Evolutionary conservation across 2,113 vertebrate species (phyloP).

Genomic region (Microtus pennsylvanicus): DNA sequence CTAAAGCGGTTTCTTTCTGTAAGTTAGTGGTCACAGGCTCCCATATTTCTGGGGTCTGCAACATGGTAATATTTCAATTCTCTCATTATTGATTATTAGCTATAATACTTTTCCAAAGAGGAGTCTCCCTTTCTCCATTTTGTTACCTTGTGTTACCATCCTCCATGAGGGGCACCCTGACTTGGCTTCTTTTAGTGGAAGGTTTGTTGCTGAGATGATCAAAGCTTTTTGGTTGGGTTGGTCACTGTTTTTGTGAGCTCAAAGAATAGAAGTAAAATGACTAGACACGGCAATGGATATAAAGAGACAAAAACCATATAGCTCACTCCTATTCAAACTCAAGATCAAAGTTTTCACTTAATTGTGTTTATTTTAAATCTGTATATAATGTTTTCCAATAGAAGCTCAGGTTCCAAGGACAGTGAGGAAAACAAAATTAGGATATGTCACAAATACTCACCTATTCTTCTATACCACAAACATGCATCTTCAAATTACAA

Average conservation of each 20-base stretch:
- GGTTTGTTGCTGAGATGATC: conserved; percentile 11
- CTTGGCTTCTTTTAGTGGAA: conserved; percentile 3
- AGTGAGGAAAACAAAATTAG: conserved; percentile 29
- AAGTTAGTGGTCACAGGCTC: background rate
- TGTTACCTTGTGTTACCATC: background rate
- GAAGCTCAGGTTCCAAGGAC: conserved; percentile 39
- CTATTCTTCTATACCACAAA: conserved; percentile 20
- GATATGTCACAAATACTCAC: background rate
- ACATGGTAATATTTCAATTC: conserved; percentile 9
- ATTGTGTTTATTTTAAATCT: conserved; percentile 52
- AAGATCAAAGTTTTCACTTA: conserved; percentile 59
- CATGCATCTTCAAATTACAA: conserved; percentile 10
- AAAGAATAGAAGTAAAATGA: conserved; percentile 58
- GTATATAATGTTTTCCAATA: background rate
- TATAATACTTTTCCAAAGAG: background rate
- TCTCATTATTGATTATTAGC: background rate
- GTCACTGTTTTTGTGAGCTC: conserved; percentile 61
- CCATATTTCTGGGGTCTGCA: background rate
- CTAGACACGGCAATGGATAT: conserved; percentile 3
- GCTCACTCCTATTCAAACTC: conserved; percentile 50
- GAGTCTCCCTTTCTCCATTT: background rate
- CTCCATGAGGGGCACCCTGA: background rate
- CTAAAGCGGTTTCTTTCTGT: background rate
- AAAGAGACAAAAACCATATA: conserved; percentile 37
- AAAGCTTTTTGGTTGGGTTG: background rate